Percentiles rank a stretch among this genome's conserved stretches.
These are phyloP conservation scores for Symphodus melops DNA, from an alignment of 2,113 vertebrate genomes.

Conservation along the genomic window DNA sequence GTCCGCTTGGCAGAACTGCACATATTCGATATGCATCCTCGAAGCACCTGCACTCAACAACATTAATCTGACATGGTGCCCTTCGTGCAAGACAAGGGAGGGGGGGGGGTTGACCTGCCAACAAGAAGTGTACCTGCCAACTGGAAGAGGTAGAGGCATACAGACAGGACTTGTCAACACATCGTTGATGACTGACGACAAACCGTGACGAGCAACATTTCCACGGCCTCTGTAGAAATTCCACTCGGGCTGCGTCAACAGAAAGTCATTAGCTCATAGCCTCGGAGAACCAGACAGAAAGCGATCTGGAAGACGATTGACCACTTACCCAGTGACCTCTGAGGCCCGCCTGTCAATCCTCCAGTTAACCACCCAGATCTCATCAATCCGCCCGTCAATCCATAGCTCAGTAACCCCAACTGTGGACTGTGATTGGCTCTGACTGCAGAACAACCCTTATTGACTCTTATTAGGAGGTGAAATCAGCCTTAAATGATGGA, in stretches of 20 bases:
- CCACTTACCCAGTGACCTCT: conserved; percentile 45
- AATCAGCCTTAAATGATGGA: conserved; percentile 57
- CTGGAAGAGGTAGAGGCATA: conserved; percentile 39
- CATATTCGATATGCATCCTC: conserved; percentile 26
- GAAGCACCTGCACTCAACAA: conserved; percentile 44
- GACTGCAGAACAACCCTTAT: conserved; percentile 19
- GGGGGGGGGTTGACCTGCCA: conserved; percentile 58
- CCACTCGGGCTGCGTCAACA: background rate
- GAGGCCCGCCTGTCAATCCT: conserved; percentile 43
- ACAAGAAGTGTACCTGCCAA: conserved; percentile 54
- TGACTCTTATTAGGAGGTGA: conserved; percentile 31
- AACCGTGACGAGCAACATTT: conserved; percentile 34
- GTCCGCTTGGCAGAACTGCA: conserved; percentile 18
- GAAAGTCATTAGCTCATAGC: conserved; percentile 24
- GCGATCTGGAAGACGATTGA: conserved; percentile 22
- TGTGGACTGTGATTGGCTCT: conserved; percentile 7
- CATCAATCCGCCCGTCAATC: conserved; percentile 16
- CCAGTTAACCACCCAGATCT: conserved; percentile 19
- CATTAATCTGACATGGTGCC: conserved; percentile 26
- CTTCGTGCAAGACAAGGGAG: conserved; percentile 29
- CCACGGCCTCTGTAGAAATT: conserved; percentile 14
- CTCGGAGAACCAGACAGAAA: background rate
- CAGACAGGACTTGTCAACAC: conserved; percentile 56
- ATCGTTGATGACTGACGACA: conserved; percentile 42
- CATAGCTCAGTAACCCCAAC: conserved; percentile 30